Conservation (phyloP, 2,113 vertebrate species). For the Pampusana beccarii region DNA sequence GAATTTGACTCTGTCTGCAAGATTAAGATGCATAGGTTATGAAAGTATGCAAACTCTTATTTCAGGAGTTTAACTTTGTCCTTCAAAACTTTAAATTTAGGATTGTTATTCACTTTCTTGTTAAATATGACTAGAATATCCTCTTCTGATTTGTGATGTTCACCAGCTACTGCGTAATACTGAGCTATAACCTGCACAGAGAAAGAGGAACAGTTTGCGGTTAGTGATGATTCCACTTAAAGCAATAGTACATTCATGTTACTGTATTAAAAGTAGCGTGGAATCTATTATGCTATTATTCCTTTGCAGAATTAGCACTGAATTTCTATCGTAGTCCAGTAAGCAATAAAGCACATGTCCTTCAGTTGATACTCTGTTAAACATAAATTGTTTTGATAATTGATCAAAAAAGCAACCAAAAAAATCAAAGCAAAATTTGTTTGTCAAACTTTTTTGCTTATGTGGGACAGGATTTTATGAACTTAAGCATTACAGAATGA, state of each 20-base stretch:
- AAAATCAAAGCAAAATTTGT: no score
- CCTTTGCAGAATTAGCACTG: not conserved
- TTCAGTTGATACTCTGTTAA: not conserved
- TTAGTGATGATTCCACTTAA: not conserved
- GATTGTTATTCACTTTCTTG: constrained; percentile 90
- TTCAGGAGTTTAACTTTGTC: constrained; percentile 89
- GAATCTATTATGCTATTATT: not conserved
- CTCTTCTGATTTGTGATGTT: constrained; percentile 80
- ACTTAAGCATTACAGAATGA: not conserved
- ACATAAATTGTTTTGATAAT: no score
- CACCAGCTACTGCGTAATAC: constrained; percentile 79
- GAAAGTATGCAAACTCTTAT: constrained; percentile 42
- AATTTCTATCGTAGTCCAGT: not conserved
- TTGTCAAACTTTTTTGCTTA: not conserved
- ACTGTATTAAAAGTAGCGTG: not conserved
- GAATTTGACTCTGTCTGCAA: not conserved
- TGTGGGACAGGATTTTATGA: not conserved
- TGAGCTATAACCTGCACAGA: constrained; percentile 86
- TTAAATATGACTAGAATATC: constrained; percentile 87
- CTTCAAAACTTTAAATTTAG: constrained; percentile 89
- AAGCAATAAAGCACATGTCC: not conserved
- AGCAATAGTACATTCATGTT: not conserved
- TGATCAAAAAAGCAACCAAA: no score
- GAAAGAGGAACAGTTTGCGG: not conserved
- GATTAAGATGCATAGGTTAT: constrained; percentile 8